A percentile compares a stretch with the other conserved stretches of the same genome.
Evolutionary conservation across 2,113 vertebrate genomes (phyloP).

Genomic region (Ochotona princeps): DNA sequence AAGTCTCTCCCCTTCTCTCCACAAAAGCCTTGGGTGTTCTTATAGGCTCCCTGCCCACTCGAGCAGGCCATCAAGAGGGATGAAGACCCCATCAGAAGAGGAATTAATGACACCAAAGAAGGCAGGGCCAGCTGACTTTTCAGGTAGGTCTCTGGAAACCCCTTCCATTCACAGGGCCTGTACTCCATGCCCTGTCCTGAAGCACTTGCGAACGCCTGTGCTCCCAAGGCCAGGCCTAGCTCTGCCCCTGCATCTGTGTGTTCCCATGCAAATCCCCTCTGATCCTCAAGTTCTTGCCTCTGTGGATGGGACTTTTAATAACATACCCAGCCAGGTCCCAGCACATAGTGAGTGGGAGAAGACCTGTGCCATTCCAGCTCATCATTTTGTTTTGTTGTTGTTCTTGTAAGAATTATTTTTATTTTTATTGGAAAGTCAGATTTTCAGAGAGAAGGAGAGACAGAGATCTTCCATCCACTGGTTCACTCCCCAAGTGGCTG

Average conservation of each 20-base stretch:
- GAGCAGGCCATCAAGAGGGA: background rate
- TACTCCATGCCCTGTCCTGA: background rate
- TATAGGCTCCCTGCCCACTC: background rate
- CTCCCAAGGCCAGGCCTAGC: background rate
- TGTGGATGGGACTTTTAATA: background rate
- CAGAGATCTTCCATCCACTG: too few species aligned
- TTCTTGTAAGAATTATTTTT: too few species aligned
- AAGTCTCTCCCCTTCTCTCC: background rate
- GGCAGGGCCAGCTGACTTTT: background rate
- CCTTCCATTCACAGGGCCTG: background rate
- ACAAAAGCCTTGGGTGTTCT: background rate
- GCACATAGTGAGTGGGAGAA: background rate
- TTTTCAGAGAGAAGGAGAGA: too few species aligned
- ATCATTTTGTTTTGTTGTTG: too few species aligned
- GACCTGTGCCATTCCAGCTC: background rate
- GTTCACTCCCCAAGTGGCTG: too few species aligned
- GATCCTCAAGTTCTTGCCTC: background rate
- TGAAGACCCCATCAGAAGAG: background rate
- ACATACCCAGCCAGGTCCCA: background rate
- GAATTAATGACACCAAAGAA: background rate
- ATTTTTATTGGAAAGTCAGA: too few species aligned
- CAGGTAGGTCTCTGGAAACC: too few species aligned
- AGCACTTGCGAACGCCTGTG: background rate
- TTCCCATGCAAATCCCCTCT: background rate
- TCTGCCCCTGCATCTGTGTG: background rate